Conservation (phyloP, 2,113 vertebrate genomes). For the Tylochromis polylepis region DNA sequence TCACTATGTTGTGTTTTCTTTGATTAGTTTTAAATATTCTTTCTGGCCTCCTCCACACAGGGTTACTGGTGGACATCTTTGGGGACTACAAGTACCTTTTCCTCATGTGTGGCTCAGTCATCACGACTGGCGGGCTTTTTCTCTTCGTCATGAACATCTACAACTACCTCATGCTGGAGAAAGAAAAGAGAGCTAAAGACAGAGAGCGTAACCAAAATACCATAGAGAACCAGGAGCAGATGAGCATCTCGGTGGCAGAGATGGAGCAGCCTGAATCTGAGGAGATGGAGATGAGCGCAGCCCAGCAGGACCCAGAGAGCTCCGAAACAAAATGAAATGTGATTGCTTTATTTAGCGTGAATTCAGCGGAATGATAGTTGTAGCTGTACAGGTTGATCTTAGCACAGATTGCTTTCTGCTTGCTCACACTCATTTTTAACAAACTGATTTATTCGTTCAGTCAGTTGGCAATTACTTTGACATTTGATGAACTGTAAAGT, state of each 20-base stretch:
- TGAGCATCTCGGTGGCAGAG: slow-evolving; percentile 1
- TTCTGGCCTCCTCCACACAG: slow-evolving; percentile 51
- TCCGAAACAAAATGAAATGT: background rate
- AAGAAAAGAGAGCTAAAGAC: slow-evolving; percentile 42
- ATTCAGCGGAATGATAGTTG: background rate
- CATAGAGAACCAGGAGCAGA: slow-evolving; percentile 12
- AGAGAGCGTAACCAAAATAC: background rate
- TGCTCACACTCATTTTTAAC: background rate
- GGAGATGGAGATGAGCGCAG: background rate
- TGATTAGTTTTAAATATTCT: background rate
- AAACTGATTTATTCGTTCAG: background rate
- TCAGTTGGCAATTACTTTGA: background rate
- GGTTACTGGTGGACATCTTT: slow-evolving; percentile 73
- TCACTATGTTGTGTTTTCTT: background rate
- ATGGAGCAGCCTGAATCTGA: background rate
- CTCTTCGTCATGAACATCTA: slow-evolving; percentile 80
- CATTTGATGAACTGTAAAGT: background rate
- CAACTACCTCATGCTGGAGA: slow-evolving; percentile 73
- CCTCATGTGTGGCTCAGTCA: slow-evolving; percentile 77
- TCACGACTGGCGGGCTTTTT: slow-evolving; percentile 74
- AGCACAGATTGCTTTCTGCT: background rate
- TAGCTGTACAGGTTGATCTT: background rate
- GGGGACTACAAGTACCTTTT: slow-evolving; percentile 79
- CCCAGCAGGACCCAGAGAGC: background rate
- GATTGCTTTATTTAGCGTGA: background rate